Evolutionary conservation across 1,140 invertebrate species (phyloP), one percentile per base, ranked within the genome.

Genomic region (Schlechtendalia chinensis): DNA sequence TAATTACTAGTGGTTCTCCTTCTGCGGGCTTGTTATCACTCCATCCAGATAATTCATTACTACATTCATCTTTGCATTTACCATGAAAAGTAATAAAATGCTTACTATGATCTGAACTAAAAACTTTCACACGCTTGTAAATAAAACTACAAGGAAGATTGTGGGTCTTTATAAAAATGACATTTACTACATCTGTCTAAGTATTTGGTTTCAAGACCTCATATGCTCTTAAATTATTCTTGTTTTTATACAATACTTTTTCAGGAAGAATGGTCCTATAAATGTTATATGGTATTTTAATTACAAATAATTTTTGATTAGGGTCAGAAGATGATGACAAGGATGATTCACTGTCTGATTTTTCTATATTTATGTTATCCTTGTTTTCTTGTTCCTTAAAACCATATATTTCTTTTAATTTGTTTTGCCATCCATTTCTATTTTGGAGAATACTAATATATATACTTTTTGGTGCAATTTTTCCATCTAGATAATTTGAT

Each of bases 321-420:
- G 14, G 14, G 16, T 27, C 24, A 16, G 24, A 61, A 27, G 58
- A 61, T 27, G 58, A 61, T 61, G 58, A 61, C 11, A 14, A 24
- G 24, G 11, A 24, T 29, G 58, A 27, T 27, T 27, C 24, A 14
- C 16, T 27, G 10, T 61, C 58, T 27, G 24, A 27, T 61, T 4
- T 24, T 29, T n/a, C 58, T 27, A 14, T 24, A 17, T 61, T 10
- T 27, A 0, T 27, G 16, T 61, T 11, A 61, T 61, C 56, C 58
- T 27, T 24, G 16, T 61, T 27, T 29, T 29, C 58, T 27, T 6
- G 3, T 16, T 61, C 6, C 4, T 61, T 61, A 29, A 27, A 27
- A 61, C 11, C 14, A 61, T 61, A 61, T 61, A 61, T 24, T 61
- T 61, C 24, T 61, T 27, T 61, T 29, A 61, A 61, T 27, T 61